These are phyloP conservation scores for Octodonta nipae DNA, from an alignment of 2,888 invertebrate species.

Conservation along the genomic window DNA sequence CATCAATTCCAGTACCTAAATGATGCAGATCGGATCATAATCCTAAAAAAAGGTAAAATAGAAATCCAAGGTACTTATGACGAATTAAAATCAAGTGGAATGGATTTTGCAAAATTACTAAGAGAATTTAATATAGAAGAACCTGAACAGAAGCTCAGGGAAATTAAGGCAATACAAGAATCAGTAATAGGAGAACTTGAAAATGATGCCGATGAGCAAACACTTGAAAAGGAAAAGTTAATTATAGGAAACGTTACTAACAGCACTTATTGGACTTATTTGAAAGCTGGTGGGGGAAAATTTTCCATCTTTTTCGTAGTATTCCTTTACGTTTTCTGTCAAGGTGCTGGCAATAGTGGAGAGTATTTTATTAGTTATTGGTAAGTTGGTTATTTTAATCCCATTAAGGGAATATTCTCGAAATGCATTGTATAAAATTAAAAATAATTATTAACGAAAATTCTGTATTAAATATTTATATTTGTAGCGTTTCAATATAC, in stretches of 20 bases:
- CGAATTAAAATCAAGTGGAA: constrained; percentile 38
- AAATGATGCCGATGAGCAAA: constrained; percentile 24
- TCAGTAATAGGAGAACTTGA: constrained; percentile 27
- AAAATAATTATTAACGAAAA: no score
- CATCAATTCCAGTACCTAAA: constrained; percentile 52
- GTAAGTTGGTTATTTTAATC: no score
- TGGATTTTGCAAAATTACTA: constrained; percentile 29
- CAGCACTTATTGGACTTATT: constrained; percentile 37
- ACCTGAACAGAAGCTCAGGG: constrained; percentile 25
- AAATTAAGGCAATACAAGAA: constrained; percentile 26
- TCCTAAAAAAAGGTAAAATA: constrained; percentile 37
- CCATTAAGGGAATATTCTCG: no score
- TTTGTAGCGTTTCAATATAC: no score
- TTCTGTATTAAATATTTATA: no score
- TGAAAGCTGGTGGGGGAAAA: constrained; percentile 41
- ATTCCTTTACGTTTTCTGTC: constrained; percentile 42
- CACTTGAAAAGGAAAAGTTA: constrained; percentile 26
- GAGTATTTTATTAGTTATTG: constrained; percentile 62
- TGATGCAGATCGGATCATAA: constrained; percentile 30
- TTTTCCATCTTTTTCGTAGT: constrained; percentile 35
- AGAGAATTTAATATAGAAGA: constrained; percentile 22
- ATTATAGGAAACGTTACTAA: constrained; percentile 25
- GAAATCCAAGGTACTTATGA: constrained; percentile 37
- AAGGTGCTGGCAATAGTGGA: constrained; percentile 46
- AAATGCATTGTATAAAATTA: no score